phyloP scores from a whole-genome alignment of 2,113 vertebrate genomes.

The Cyprinodon variegatus region DNA sequence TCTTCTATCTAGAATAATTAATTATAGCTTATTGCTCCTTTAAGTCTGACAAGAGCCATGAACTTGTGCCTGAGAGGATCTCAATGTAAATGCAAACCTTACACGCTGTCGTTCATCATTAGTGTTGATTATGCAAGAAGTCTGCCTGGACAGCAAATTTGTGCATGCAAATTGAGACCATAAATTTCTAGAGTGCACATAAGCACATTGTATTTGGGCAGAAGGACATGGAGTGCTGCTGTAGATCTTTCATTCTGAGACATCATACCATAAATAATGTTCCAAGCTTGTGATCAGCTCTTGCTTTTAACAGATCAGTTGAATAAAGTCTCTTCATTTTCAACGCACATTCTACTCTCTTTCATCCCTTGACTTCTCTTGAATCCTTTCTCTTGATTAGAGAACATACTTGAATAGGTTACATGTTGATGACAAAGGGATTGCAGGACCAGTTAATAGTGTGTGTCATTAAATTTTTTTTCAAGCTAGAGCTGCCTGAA shows the following conservation, averaged over 20 bases:
- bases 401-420: not conserved
- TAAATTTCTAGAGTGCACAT: not conserved
- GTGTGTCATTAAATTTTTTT: slow-evolving; percentile 22
- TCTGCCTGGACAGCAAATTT: not conserved
- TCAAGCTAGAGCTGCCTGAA: not conserved
- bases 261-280: slow-evolving; percentile 1
- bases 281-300: slow-evolving; percentile 53
- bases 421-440: slow-evolving; percentile 10
- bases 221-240: not conserved
- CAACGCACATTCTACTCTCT: slow-evolving; percentile 32
- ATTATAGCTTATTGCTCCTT: no score
- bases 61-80: no score
- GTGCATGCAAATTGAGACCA: not conserved
- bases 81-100: no score
- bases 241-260: not conserved
- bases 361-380: slow-evolving; percentile 57
- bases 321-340: slow-evolving; percentile 35
- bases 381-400: slow-evolving; percentile 4
- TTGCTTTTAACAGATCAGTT: slow-evolving; percentile 7
- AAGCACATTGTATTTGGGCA: not conserved
- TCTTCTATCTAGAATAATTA: no score
- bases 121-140: slow-evolving; percentile 1
- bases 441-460: slow-evolving; percentile 6
- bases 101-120: no score
- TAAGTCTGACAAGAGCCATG: no score